A percentile compares a stretch with the other conserved stretches of the same genome.
Conservation (phyloP, 2,113 vertebrate species). For the Lonchura striata region DNA sequence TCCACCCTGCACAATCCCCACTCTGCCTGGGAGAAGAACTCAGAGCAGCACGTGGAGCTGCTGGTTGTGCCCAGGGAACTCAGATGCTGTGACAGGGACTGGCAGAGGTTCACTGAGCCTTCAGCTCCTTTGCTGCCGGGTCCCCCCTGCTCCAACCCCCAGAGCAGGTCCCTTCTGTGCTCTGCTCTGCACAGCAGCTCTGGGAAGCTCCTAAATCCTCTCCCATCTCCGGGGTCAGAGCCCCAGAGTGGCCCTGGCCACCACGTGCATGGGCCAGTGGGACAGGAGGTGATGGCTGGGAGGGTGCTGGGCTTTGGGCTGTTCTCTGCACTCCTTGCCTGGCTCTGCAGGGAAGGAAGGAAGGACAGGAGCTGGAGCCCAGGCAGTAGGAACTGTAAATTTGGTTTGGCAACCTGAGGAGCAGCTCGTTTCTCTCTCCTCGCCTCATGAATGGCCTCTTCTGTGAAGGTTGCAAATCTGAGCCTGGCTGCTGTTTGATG, state of each 20-base stretch:
- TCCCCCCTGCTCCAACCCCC: background rate
- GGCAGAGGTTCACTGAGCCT: background rate
- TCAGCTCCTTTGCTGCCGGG: background rate
- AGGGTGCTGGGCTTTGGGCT: background rate
- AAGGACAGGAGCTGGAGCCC: constrained; percentile 20
- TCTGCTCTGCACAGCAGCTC: background rate
- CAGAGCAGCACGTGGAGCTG: background rate
- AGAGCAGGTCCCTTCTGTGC: background rate
- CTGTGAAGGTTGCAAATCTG: constrained; percentile 47
- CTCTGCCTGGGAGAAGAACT: background rate
- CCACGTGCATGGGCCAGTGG: fast-evolving
- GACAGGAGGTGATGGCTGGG: background rate
- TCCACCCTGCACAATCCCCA: background rate
- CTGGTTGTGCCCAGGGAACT: background rate
- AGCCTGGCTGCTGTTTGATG: constrained; percentile 60
- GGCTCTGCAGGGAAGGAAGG: background rate
- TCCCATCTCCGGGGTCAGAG: background rate
- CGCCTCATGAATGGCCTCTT: constrained; percentile 59
- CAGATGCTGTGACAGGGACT: background rate
- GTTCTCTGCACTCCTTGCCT: background rate
- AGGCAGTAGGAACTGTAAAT: constrained; percentile 57
- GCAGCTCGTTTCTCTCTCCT: constrained; percentile 13
- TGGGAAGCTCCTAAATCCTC: background rate
- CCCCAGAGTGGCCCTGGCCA: background rate
- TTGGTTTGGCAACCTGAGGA: constrained; percentile 50